A percentile compares a stretch with the other conserved stretches of the same genome.
Conservation (phyloP, 2,888 invertebrate genomes). For the Rhingia campestris region DNA sequence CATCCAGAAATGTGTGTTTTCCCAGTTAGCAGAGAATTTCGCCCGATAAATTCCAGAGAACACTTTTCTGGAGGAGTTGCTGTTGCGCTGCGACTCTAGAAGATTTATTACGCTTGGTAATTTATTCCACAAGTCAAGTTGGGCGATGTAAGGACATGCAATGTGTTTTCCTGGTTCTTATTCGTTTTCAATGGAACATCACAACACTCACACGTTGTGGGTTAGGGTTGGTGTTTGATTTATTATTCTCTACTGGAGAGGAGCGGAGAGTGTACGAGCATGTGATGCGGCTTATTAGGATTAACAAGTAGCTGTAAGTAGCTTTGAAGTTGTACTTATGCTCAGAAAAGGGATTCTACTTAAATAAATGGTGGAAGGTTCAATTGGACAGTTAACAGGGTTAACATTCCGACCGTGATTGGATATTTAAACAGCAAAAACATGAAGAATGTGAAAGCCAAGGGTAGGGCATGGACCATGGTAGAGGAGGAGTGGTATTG, state of each 20-base stretch:
- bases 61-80: conserved; percentile 28
- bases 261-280: too few relatives aligned
- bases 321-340: too few relatives aligned
- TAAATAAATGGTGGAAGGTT: too few relatives aligned
- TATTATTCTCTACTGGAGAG: background rate
- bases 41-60: conserved; percentile 31
- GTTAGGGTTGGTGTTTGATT: conserved; percentile 29
- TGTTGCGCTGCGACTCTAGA: conserved; percentile 8
- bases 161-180: conserved; percentile 8
- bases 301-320: too few relatives aligned
- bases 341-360: too few relatives aligned
- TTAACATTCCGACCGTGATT: too few relatives aligned
- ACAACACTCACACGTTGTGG: background rate
- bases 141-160: conserved; percentile 40
- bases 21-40: conserved; percentile 22
- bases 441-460: too few relatives aligned
- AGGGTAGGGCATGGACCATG: too few relatives aligned
- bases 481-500: too few relatives aligned
- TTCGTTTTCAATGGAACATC: background rate
- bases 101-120: conserved; percentile 56
- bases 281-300: too few relatives aligned
- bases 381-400: too few relatives aligned
- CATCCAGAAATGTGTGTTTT: conserved; percentile 10
- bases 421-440: too few relatives aligned
- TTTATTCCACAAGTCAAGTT: conserved; percentile 47